Base-by-base conservation (phyloP, 1,140 invertebrate genomes). In the Stegodyphus mimosarum region DNA sequence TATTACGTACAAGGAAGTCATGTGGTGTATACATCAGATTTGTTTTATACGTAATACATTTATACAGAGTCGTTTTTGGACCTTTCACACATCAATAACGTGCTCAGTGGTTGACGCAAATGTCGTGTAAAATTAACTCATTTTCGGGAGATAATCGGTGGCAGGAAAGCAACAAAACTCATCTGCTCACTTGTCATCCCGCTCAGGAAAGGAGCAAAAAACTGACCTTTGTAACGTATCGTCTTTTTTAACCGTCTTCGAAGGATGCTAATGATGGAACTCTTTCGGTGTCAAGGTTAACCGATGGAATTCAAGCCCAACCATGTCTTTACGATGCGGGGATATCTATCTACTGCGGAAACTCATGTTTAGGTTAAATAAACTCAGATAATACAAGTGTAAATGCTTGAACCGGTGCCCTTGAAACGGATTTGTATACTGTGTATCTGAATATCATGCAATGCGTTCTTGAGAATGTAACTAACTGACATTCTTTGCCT, bases 241-340 rank as follows among this genome's bases (percentile, higher is more conserved):
- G 75, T 17, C 64, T 17, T 67, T 66, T 66, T 50, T 5, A 77
- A 77, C 55, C 75, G 60, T 67, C 60, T 49, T 67, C 63, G 64
- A 77, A 33, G 50, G 75, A 66, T 52, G 15, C 55, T 67, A 77
- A 77, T 63, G 75, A 67, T 50, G 75, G 63, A 51, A 67, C 49
- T 60, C 9, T 77, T 60, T 77, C 49, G 17, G 63, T 66, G 75
- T 77, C 75, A 77, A 77, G 75, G 75, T 66, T 55, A 66, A 13
- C 13, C 13, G 63, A 17, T 64, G 63, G 13, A 7, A 6, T 15
- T 7, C 17, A 15, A 64, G 17, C 13, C 13, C 13, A 64, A 64
- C 7, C 7, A 64, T 15, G 17, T 13, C 17, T 64, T 15, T 64
- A 6, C 63, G 63, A 64, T 15, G 6, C 63, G 17, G 17, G 17